Evolutionary conservation across 2,797 vertebrate genomes (phyloP), one percentile per base, ranked within the genome.

Genomic region (Myotis findleyi): DNA sequence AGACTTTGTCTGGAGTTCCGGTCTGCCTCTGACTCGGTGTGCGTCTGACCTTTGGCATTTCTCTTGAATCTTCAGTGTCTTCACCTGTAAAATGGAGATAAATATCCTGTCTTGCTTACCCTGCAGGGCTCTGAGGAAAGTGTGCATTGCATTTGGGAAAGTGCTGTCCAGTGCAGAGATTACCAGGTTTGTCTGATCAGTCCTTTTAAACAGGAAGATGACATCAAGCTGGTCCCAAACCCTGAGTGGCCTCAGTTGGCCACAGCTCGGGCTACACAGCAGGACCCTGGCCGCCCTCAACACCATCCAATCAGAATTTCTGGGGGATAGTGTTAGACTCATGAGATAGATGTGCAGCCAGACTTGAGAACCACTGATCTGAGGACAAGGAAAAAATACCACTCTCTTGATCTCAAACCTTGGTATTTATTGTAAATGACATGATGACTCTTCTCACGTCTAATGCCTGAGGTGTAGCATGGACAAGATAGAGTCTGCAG

Each of bases 81-180:
- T 94, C 47, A 16, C 81, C 76, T 94, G 62, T 62, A 33, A 87
- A 95, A 92, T 68, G 68, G 75, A 89, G 68, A 79, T n/a, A 55
- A 57, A 81, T 36, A 49, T 51, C 33, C 25, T 17, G 1, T 33
- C 33, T 88, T 72, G 21, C 13, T 16, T 51, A 23, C 7, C 33
- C 21, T 57, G 11, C 8, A 59, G 21, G 51, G 30, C 55, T 73
- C 13, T 47, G 44, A 20, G 51, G 51, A 71, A 53, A 55, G 41
- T 49, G 30, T 17, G 16, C 6, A 27, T 16, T 57, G 53, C 1
- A n/a, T 7, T 66, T 27, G 41, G 49, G 16, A 79, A 90, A 80
- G 47, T 77, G 17, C 66, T 66, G 1, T 27, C 3, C 12, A n/a
- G 27, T 23, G 3, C 23, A 88, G 82, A 33, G 30, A 75, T 86